Evolutionary conservation across 2,113 vertebrate genomes (phyloP).

Genomic region (Brachyhypopomus occidentalis): DNA sequence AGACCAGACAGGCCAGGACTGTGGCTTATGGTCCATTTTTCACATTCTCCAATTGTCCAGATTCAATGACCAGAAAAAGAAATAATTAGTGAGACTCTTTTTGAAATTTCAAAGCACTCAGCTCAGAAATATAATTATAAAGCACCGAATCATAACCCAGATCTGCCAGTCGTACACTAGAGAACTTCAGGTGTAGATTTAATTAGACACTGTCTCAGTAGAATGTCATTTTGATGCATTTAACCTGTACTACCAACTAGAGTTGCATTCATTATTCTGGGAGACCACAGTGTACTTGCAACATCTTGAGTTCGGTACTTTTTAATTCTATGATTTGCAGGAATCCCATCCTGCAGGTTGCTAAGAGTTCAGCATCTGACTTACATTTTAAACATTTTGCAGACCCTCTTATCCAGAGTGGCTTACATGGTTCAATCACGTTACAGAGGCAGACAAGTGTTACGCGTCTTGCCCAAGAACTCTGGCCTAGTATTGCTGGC

Average conservation of each 20-base stretch:
- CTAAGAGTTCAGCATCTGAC: not conserved
- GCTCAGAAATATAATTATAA: slow-evolving; percentile 10
- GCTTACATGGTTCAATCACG: too few relatives aligned
- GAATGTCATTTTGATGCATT: slow-evolving; percentile 18
- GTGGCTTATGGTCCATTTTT: not conserved
- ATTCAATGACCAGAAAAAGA: slow-evolving; percentile 3
- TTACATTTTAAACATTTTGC: too few relatives aligned
- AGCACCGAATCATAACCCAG: slow-evolving; percentile 15
- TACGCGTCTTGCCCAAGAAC: too few relatives aligned
- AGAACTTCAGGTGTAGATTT: not conserved
- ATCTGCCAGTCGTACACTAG: slow-evolving; percentile 25
- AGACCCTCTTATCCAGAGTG: too few relatives aligned
- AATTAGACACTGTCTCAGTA: slow-evolving; percentile 15
- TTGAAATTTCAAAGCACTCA: not conserved
- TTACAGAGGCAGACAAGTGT: too few relatives aligned
- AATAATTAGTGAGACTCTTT: not conserved
- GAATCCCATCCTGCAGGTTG: not conserved
- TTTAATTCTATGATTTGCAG: not conserved
- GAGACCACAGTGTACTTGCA: not conserved
- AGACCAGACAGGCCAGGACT: not conserved
- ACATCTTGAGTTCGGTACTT: not conserved
- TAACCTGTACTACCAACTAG: not conserved
- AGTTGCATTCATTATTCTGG: not conserved
- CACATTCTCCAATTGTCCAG: slow-evolving; percentile 1
- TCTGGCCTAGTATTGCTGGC: too few relatives aligned